Conservation (phyloP, 2,888 invertebrate genomes). For the Heteropelma amictum region DNA sequence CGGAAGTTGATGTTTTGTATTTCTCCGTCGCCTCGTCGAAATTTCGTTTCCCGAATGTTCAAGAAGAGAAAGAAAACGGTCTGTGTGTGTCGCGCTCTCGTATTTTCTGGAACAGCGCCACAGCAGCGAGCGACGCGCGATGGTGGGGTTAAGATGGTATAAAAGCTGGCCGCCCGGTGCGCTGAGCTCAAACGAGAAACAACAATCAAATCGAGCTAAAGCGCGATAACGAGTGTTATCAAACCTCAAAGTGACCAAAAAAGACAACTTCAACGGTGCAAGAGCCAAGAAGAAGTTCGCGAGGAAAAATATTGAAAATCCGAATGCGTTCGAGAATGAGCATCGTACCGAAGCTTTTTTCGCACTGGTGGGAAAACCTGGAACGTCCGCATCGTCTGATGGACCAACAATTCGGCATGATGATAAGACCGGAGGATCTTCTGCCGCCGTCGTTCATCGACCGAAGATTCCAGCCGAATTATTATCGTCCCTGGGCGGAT, state of each 20-base stretch:
- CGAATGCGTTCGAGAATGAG: constrained; percentile 61
- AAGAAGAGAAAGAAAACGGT: neutral
- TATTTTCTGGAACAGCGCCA: no score
- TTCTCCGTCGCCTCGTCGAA: neutral
- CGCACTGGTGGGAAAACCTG: constrained; percentile 63
- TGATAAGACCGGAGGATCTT: constrained; percentile 63
- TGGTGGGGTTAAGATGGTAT: constrained; percentile 27
- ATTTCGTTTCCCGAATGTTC: constrained; percentile 12
- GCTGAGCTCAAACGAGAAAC: constrained; percentile 34
- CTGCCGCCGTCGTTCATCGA: constrained; percentile 53
- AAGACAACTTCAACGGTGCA: no score
- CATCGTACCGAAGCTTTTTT: constrained; percentile 63
- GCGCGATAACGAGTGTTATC: no score
- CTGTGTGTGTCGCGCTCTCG: neutral
- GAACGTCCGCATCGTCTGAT: constrained; percentile 68
- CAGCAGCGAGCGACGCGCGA: neutral
- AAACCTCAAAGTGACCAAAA: no score
- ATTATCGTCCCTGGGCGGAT: constrained; percentile 62
- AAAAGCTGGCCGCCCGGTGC: constrained; percentile 40
- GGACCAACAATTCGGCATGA: constrained; percentile 71
- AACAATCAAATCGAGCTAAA: neutral
- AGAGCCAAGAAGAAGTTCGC: neutral
- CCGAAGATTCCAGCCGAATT: constrained; percentile 62
- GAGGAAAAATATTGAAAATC: neutral
- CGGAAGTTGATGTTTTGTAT: no score